Evolutionary conservation across 2,888 invertebrate genomes (phyloP), one percentile per base, ranked within the genome.

Genomic region (Parelbella ahira): DNA sequence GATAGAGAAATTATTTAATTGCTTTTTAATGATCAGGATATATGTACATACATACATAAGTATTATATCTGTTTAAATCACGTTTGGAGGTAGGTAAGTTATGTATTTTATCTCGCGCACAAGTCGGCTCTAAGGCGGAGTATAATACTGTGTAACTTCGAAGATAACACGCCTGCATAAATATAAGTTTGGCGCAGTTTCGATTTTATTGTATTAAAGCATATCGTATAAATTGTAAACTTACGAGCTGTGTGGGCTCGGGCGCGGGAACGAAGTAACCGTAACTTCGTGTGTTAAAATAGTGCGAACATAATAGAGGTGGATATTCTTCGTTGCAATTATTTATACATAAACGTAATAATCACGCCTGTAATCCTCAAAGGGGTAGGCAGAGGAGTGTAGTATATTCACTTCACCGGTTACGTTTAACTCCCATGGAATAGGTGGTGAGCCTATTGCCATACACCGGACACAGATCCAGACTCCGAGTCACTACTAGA

Each of bases 81-180:
- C n/a, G 13, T 11, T n/a, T 12, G n/a, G 27, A 11, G n/a, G 25
- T 8, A 29, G 9, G 9, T 6, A 18, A 36, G 9, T 15, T 18
- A n/a, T n/a, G n/a, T 24, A 30, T 39, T 32, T 39, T 39, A 13
- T 38, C 15, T 32, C 12, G 12, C 32, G 20, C 41, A 33, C 37
- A 37, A 20, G 13, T 20, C 25, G 27, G 12, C n/a, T 27, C 15
- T 11, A 33, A 41, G 41, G 33, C 27, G 9, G 33, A 20, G 27
- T 33, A 20, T 33, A 38, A 30, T 38, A 41, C 33, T 41, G 33
- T 41, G 32, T 27, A 41, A 41, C 33, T 41, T 41, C 32, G 8
- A 32, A 39, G 39, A 39, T 39, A 39, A 41, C 33, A 41, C 41
- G 20, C 12, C 39, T 39, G 39, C 41, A 41, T 33, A 33, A 41